These are phyloP conservation scores for Ancistrus triradiatus DNA, from an alignment of 2,113 vertebrate species.

Conservation along the genomic window DNA sequence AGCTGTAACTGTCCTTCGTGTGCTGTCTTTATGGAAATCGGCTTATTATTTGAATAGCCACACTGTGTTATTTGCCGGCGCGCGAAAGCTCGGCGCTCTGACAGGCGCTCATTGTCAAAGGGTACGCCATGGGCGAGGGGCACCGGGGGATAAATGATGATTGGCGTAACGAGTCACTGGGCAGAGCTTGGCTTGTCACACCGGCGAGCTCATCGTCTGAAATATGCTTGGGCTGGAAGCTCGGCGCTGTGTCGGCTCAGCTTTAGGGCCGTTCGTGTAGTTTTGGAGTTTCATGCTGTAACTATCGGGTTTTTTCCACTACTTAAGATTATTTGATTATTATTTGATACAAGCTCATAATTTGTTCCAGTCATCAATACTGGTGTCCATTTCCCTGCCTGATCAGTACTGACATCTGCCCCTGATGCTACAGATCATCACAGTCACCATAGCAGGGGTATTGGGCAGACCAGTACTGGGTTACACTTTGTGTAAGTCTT, in stretches of 20 bases:
- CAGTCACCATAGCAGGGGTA: too few relatives aligned
- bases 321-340: too few relatives aligned
- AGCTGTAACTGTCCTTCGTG: background rate
- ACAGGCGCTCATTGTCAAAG: conserved; percentile 9
- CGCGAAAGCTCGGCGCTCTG: conserved; percentile 10
- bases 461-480: too few relatives aligned
- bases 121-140: background rate
- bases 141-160: conserved; percentile 6
- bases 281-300: too few relatives aligned
- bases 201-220: background rate
- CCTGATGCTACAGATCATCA: too few relatives aligned
- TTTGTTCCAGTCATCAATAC: too few relatives aligned
- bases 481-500: too few relatives aligned
- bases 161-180: conserved; percentile 5
- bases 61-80: background rate
- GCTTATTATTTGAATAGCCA: background rate
- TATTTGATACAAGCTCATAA: too few relatives aligned
- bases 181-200: conserved; percentile 6
- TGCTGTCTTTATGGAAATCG: background rate
- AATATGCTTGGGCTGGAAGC: background rate
- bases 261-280: background rate
- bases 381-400: too few relatives aligned
- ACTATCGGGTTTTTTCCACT: too few relatives aligned
- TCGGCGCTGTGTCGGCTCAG: background rate
- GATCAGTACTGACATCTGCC: too few relatives aligned